A percentile compares a stretch with the other conserved stretches of the same genome.
Conservation (phyloP, 2,113 vertebrate species). For the Geococcyx californianus region DNA sequence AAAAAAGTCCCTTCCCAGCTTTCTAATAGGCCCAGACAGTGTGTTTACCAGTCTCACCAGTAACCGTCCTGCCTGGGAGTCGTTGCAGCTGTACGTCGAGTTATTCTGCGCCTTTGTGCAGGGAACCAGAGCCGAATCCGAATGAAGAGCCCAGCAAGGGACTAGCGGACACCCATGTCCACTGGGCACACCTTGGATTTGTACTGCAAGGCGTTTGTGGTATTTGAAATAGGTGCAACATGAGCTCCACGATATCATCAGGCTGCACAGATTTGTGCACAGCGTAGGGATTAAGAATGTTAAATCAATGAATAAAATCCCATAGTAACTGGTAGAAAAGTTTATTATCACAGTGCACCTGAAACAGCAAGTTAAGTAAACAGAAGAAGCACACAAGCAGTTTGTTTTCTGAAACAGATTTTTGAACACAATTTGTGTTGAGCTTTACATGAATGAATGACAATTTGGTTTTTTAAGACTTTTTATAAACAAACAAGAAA, state of each 20-base stretch:
- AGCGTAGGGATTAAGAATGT: not conserved
- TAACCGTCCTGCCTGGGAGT: not conserved
- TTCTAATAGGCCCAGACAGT: too few species aligned
- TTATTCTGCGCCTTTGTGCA: too few species aligned
- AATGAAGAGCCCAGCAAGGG: not conserved
- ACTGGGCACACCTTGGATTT: fast-evolving
- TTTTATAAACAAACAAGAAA: not conserved
- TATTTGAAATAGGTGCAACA: not conserved
- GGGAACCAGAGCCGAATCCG: too few species aligned
- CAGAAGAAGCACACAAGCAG: not conserved
- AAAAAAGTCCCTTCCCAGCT: too few species aligned
- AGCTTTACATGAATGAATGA: not conserved
- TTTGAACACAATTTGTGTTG: not conserved
- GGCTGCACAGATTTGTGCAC: too few species aligned
- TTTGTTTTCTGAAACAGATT: not conserved
- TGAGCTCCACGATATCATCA: fast-evolving
- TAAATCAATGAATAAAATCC: not conserved
- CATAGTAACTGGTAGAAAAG: not conserved
- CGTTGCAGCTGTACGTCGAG: not conserved
- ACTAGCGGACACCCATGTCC: not conserved
- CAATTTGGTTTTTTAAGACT: not conserved
- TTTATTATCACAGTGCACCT: not conserved
- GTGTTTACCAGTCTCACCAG: not conserved
- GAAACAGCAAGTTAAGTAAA: not conserved
- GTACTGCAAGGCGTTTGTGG: not conserved